Conservation (phyloP, 2,797 vertebrate species). For the Brachymystax lenok region DNA sequence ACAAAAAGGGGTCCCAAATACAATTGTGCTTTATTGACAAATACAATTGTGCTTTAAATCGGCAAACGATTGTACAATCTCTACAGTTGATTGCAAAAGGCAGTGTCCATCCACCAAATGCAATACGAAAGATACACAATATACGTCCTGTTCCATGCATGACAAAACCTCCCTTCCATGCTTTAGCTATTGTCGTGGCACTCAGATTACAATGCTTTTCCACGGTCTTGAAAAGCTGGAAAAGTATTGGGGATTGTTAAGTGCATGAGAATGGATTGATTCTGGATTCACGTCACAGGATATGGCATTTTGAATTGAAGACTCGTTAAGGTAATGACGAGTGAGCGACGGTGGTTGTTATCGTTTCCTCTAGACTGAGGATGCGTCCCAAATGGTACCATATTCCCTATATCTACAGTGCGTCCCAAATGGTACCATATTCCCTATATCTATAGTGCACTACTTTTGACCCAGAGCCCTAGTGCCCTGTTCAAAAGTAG, state of each 20-base stretch:
- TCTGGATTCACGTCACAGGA: slow-evolving; percentile 22
- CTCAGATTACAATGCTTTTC: neutral
- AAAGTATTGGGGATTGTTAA: slow-evolving; percentile 27
- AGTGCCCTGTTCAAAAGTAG: too few relatives aligned
- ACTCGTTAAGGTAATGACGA: slow-evolving; percentile 31
- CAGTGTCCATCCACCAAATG: slow-evolving; percentile 33
- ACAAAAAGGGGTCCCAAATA: slow-evolving; percentile 25
- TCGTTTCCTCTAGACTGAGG: neutral
- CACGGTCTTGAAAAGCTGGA: slow-evolving; percentile 24
- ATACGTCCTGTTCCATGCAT: slow-evolving; percentile 6
- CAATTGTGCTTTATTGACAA: slow-evolving; percentile 76
- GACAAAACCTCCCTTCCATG: slow-evolving; percentile 6
- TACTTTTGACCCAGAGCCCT: too few relatives aligned
- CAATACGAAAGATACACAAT: slow-evolving; percentile 1
- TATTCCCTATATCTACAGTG: too few relatives aligned
- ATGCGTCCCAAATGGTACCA: too few relatives aligned
- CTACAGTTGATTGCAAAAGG: slow-evolving; percentile 65
- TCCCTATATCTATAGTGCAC: too few relatives aligned
- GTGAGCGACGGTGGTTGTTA: neutral
- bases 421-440: too few relatives aligned
- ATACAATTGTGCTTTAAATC: slow-evolving; percentile 76
- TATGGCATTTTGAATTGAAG: slow-evolving; percentile 39
- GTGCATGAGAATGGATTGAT: slow-evolving; percentile 15
- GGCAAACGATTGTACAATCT: slow-evolving; percentile 63
- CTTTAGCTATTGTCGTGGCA: neutral